phyloP scores from a whole-genome alignment of 2,797 vertebrate species.

The Phaenicophaeus curvirostris region DNA sequence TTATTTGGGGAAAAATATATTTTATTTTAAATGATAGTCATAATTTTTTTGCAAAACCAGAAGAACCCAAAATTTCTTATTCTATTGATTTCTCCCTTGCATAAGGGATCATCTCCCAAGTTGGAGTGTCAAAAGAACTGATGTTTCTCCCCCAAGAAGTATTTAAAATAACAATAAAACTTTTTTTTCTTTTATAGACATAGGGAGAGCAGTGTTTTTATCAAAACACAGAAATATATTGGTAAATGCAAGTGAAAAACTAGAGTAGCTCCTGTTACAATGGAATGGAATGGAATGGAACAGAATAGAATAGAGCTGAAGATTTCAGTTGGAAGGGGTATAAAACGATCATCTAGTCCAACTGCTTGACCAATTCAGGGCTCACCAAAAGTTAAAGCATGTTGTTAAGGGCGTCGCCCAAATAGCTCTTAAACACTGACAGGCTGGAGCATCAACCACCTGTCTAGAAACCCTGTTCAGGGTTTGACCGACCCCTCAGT shows the following conservation, averaged over 20 bases:
- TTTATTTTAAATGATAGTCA: not conserved
- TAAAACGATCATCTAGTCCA: not conserved
- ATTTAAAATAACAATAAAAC: not conserved
- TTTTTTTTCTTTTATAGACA: not conserved
- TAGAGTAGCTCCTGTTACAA: not conserved
- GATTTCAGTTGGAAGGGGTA: not conserved
- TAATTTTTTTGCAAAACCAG: not conserved
- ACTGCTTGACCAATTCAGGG: not conserved
- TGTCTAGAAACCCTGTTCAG: not conserved
- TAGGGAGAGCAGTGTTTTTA: not conserved
- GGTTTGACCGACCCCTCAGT: not conserved
- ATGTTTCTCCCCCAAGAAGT: not conserved
- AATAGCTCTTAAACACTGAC: not conserved
- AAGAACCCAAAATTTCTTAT: not conserved
- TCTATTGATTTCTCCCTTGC: not conserved
- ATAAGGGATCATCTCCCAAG: not conserved
- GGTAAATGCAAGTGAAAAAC: not conserved
- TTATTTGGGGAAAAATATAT: accelerated
- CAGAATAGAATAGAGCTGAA: not conserved
- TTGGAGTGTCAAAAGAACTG: not conserved
- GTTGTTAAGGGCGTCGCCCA: not conserved
- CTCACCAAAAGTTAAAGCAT: not conserved
- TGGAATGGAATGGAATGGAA: too few relatives aligned
- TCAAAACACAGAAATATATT: not conserved
- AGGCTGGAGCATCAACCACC: too few relatives aligned